Base-by-base conservation (phyloP, 2,113 vertebrate genomes). In the Anguilla rostrata region DNA sequence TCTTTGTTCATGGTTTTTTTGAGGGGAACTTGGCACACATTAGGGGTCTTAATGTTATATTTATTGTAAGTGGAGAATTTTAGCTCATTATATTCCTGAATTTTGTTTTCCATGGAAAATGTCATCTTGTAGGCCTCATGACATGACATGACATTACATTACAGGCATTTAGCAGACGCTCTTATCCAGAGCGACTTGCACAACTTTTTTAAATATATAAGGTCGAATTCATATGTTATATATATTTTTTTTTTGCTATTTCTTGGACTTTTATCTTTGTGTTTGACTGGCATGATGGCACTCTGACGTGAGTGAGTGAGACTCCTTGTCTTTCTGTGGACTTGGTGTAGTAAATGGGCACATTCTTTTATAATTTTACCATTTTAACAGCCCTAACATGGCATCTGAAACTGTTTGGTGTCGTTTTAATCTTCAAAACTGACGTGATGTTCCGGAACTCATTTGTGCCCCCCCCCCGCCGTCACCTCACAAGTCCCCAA, bases 401-500 rank as follows among this genome's bases (percentile, higher is more conserved):
- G 26, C 16, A 26, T n/a, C 26, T 22, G 26, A 71, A 71, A n/a
- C 3, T 22, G 5, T 71, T 71, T 71, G 63, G 7, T 71, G 63
- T 8, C 63, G 26, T 71, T 71, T 75, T 75, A 34, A 66, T 66
- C 22, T 29, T 75, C 5, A 34, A 29, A 75, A 66, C 60, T 66
- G 26, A 75, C 20, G 5, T 6, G 2, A 14, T 6, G 16, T 34
- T 75, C n/a, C 11, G n/a, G 26, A n/a, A 12, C n/a, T 3, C 26
- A 34, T 75, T 1, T 60, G 49, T 26, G 22, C 78, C 14, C n/a
- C 3, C 43, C 43, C 49, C 78, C n/a, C 12, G 87, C 83, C 87
- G 56, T 75, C 85, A 78, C 88, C 89, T 89, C 88, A 86, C 87
- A 86, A 89, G 84, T 83, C 88, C 91, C 63, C 43, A 78, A 87